Base-by-base conservation (phyloP, 2,113 vertebrate species). In the Oncorhynchus tshawytscha region DNA sequence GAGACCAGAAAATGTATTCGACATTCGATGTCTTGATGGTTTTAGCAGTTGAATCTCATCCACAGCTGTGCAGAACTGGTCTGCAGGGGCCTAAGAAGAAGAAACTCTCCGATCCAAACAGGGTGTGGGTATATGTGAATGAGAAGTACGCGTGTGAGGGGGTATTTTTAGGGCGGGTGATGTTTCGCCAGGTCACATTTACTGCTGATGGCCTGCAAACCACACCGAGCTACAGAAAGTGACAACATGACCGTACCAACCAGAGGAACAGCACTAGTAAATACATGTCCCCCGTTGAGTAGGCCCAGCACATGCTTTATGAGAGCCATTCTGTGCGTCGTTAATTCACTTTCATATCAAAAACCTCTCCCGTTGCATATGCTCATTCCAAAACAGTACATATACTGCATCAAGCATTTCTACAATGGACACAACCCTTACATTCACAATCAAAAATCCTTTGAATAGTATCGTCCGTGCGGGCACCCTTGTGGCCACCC, bases 321-420 rank as follows among this genome's bases (percentile, higher is more conserved):
- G 65, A 75, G 45, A 65, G 54, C 45, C 29, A 11, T 24, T 71
- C 69, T 76, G 77, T 25, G 60, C 75, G 79, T 87, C 84, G 80
- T 90, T 88, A 91, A 90, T 90, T 86, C 86, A 87, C 86, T 84
- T 83, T 85, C 75, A 68, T 64, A 88, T 88, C 87, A 84, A 82
- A 86, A 34, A 76, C 74, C 67, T 48, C 66, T 84, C 88, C 84
- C 83, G 80, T 70, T 65, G 67, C 79, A 83, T 79, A 76, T 66
- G 75, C 71, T 81, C 78, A 27, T 24, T 82, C 78, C 81, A 70
- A 80, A 84, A 71, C 74, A 78, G 78, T 59, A 74, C 73, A 78
- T 78, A 20, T 78, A 79, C 34, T 34, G 34, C 8, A 34, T 85
- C 39, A 80, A 75, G 78, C n/a, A 22, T 71, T 60, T 76, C 54